These are phyloP conservation scores for Caenorhabditis elegans DNA, from an alignment of 1,140 invertebrate genomes.

Conservation along the genomic window WBcel235 BX284604.4:3863001-3863500, in stretches of 20 bases:
- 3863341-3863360: constrained; percentile 39
- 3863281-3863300: constrained; percentile 37
- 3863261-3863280: constrained; percentile 29
- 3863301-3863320: neutral
- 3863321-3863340: neutral
- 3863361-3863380: constrained; percentile 30
- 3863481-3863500: no score
- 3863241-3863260: constrained; percentile 22
- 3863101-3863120: no score
- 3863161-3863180: no score
- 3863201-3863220: constrained; percentile 36
- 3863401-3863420: constrained; percentile 26
- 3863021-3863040: no score
- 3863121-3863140: no score
- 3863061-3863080: no score
- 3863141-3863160: no score
- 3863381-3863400: constrained; percentile 35
- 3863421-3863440: constrained; percentile 26
- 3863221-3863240: constrained; percentile 36
- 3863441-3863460: constrained; percentile 9
- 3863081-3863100: no score
- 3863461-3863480: no score
- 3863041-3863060: no score
- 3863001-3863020: no score
- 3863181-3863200: constrained; percentile 36